Evolutionary conservation across 1,140 invertebrate genomes (phyloP).

Genomic region (Drosophila pectinifera): DNA sequence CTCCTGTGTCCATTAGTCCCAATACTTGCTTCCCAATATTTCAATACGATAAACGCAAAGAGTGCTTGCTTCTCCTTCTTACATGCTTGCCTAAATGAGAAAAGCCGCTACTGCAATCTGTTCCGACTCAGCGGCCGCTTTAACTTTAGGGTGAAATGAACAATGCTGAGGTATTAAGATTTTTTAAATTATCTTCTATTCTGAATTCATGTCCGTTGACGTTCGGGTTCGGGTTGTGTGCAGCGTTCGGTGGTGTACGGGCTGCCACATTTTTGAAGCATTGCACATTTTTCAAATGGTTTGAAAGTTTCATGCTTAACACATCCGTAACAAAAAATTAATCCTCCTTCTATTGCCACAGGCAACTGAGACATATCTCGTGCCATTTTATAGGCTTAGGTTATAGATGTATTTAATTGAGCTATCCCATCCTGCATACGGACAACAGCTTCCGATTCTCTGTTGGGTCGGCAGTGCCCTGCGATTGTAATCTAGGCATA

Average conservation of each 20-base stretch:
- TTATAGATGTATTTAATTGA: slow-evolving; percentile 1
- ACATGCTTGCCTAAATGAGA: not conserved
- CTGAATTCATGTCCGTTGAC: not conserved
- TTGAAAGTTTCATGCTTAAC: no score
- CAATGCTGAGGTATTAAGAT: no score
- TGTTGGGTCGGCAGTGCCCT: not conserved
- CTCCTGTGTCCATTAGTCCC: not conserved
- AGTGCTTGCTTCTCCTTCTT: slow-evolving; percentile 1
- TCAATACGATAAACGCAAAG: not conserved
- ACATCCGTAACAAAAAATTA: not conserved
- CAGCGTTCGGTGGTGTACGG: not conserved
- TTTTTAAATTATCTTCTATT: not conserved
- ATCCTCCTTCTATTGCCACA: not conserved
- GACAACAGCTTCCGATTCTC: not conserved
- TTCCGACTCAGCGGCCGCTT: not conserved
- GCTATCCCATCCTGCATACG: slow-evolving; percentile 1
- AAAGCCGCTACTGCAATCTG: not conserved
- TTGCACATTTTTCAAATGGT: no score
- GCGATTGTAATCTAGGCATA: not conserved
- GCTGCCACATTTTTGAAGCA: not conserved
- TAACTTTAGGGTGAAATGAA: no score
- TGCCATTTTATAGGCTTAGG: not conserved
- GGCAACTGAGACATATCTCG: not conserved
- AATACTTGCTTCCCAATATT: no score
- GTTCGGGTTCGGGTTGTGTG: not conserved